phyloP scores from a whole-genome alignment of 2,888 invertebrate species.

The Punctoribates punctum region DNA sequence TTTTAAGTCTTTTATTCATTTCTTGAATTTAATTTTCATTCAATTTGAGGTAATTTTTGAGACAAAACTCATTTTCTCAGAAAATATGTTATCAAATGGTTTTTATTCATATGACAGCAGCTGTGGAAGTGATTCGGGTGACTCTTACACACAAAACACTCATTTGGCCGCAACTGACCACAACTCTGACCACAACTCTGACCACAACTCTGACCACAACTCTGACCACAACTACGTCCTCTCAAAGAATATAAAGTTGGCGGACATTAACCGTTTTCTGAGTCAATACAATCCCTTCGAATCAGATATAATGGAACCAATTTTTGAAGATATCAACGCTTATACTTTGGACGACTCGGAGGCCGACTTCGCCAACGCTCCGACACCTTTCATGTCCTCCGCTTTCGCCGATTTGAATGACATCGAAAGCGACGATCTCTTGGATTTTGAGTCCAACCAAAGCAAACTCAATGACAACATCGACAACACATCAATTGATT shows the following conservation, averaged over 20 bases:
- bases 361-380: conserved; percentile 3
- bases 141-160: not conserved
- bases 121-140: conserved; percentile 4
- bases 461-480: not conserved
- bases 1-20: not conserved
- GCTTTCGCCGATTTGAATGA: conserved; percentile 5
- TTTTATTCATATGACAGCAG: conserved; percentile 11
- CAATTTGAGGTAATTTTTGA: not conserved
- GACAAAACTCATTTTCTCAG: not conserved
- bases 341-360: not conserved
- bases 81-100: conserved; percentile 9
- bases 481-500: not conserved
- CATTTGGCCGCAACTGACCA: not conserved
- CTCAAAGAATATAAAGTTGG: not conserved
- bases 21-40: not conserved
- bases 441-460: not conserved
- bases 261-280: not conserved
- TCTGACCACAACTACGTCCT: not conserved
- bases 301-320: not conserved
- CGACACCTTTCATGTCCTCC: not conserved
- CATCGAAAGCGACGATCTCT: not conserved
- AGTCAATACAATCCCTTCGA: not conserved
- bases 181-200: not conserved
- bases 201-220: not conserved
- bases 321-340: not conserved